Conservation (phyloP, 2,113 vertebrate species). For the Mohoua ochrocephala region DNA sequence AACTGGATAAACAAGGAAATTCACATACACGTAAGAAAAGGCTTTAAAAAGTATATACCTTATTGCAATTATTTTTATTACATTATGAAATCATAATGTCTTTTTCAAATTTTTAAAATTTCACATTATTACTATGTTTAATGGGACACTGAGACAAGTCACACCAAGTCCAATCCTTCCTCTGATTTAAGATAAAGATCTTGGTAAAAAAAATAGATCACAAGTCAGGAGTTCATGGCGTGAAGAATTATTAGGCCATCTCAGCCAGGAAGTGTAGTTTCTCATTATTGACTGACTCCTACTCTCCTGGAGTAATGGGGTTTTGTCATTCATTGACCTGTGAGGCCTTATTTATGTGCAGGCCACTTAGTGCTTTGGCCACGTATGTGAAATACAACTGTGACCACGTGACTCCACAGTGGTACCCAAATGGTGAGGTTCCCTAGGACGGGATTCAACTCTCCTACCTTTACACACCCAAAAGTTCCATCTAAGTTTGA, state of each 20-base stretch:
- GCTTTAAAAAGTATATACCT: neutral
- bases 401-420: neutral
- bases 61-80: neutral
- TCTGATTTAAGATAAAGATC: neutral
- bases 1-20: neutral
- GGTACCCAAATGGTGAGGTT: neutral
- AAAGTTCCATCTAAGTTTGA: neutral
- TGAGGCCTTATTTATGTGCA: neutral
- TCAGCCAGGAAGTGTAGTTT: neutral
- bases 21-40: neutral
- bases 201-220: neutral
- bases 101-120: neutral
- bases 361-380: neutral
- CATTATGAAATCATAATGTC: neutral
- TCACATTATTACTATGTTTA: neutral
- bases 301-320: neutral
- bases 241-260: slow-evolving; percentile 4
- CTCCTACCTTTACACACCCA: neutral
- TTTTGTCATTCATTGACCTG: neutral
- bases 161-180: neutral
- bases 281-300: slow-evolving; percentile 18
- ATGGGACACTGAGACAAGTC: neutral
- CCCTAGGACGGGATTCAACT: neutral
- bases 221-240: neutral
- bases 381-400: neutral